These are phyloP conservation scores for Crotalus horridus DNA, from an alignment of 2,113 vertebrate species.

Conservation along the genomic window DNA sequence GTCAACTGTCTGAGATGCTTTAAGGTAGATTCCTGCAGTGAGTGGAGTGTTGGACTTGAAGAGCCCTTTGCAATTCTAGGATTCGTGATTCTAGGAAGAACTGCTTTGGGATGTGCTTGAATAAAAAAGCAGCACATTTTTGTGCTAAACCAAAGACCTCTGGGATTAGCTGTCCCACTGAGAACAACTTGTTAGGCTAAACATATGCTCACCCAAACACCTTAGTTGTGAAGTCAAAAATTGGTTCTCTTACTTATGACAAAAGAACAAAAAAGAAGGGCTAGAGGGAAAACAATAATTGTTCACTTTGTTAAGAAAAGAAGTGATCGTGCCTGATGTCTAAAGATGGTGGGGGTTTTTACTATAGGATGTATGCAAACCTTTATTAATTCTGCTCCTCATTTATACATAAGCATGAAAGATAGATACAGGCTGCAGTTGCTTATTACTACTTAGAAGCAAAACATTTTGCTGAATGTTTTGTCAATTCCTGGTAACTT, in stretches of 20 bases:
- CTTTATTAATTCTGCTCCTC: background rate
- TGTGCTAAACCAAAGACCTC: background rate
- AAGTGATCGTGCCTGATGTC: background rate
- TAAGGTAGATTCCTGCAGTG: background rate
- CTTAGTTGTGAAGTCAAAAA: background rate
- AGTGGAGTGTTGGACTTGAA: background rate
- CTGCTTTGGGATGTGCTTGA: background rate
- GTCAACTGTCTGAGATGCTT: background rate
- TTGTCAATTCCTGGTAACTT: background rate
- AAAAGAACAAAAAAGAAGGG: background rate
- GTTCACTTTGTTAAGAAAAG: background rate
- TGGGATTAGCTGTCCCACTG: background rate
- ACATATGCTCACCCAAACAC: background rate
- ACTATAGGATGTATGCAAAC: background rate
- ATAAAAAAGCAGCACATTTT: background rate
- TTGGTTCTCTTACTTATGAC: background rate
- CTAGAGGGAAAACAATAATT: background rate
- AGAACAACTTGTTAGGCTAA: background rate
- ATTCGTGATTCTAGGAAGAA: background rate
- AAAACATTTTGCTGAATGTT: background rate
- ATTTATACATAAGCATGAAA: background rate
- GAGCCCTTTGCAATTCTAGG: background rate
- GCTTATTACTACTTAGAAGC: background rate
- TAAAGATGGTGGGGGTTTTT: background rate
- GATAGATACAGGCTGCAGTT: background rate